Base-by-base conservation (phyloP, 2,888 invertebrate species). In the Nyleta sp. region DNA sequence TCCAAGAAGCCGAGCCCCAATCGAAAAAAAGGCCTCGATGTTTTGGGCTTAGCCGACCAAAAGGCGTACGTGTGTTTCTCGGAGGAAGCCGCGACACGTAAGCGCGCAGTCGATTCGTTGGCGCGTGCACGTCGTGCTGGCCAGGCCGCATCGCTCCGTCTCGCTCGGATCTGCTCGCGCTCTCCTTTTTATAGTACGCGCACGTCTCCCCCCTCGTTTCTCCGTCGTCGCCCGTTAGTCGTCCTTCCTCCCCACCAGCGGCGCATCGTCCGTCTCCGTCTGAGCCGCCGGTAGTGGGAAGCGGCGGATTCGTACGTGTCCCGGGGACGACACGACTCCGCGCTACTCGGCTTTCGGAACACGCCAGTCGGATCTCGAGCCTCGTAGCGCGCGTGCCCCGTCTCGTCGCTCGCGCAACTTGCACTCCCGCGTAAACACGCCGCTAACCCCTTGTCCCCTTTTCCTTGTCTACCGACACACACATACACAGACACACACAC, bases 331-430 rank as follows among this genome's bases (percentile, higher is more conserved):
- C 82, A 76, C 83, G 80, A 83, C 83, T 81, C n/a, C 78, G 80
- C 79, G 83, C 82, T 84, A 83, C 83, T 83, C 85, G 84, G 83
- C 82, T 84, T 84, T 80, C 80, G 78, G 75, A 82, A 81, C 76
- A 79, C 82, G 82, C 73, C 83, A 83, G 82, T 83, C 73, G 80
- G 80, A 77, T 73, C 76, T 70, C 68, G 80, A 77, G 72, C 44
- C 68, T 79, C 65, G 81, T 71, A 74, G 78, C 75, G 77, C 78
- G 77, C 73, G 62, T 60, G 78, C 60, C 70, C 52, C 60, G 70
- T 44, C 59, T 59, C 48, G 68, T 67, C 35, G 60, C 42, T 72
- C 67, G 60, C 65, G 71, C 60, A 28, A 48, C 60, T 40, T 24
- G 48, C 68, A 55, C 64, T 73, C 40, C 59, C 60, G 71, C 44